Conservation (phyloP, 1,140 invertebrate genomes). For the Brachionus paranguensis region DNA sequence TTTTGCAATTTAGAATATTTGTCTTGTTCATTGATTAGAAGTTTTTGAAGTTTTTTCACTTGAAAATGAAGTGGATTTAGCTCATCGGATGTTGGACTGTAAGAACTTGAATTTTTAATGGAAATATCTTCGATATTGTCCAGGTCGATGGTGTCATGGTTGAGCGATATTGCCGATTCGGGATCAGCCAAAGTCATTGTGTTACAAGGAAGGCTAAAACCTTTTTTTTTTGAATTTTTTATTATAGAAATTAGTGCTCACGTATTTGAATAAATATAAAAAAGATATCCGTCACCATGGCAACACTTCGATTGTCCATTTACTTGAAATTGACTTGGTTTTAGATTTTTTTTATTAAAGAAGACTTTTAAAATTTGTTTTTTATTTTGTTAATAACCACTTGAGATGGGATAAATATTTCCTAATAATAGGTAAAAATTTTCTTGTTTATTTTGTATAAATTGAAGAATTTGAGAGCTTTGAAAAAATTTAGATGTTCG, state of each 20-base stretch:
- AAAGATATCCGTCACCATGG: background rate
- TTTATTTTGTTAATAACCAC: background rate
- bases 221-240: background rate
- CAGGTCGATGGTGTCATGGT: background rate
- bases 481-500: background rate
- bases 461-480: background rate
- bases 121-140: background rate
- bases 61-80: slow-evolving; percentile 20
- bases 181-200: background rate
- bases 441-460: background rate
- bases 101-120: background rate
- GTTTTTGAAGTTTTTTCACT: slow-evolving; percentile 28
- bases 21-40: background rate
- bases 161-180: background rate
- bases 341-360: background rate
- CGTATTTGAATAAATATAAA: background rate
- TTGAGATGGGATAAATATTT: background rate
- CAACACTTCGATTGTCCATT: background rate
- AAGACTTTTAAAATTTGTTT: background rate
- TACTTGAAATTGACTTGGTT: background rate
- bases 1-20: background rate
- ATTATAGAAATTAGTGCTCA: background rate
- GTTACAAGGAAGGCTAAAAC: background rate
- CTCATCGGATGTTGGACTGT: background rate
- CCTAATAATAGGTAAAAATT: background rate